phyloP scores from a whole-genome alignment of 35 echinoderm and acorn worm genomes.

The Antedon bifida region DNA sequence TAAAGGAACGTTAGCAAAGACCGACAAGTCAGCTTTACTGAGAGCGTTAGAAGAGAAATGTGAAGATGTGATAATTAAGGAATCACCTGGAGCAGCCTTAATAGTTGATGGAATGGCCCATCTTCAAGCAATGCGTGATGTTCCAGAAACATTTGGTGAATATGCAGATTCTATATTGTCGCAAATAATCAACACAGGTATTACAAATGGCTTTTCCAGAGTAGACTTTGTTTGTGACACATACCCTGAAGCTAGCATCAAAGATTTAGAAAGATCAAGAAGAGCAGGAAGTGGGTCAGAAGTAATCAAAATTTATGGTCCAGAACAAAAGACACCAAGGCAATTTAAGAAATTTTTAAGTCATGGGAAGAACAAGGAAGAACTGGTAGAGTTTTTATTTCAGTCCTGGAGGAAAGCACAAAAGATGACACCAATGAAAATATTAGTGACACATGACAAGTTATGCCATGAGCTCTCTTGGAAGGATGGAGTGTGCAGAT shows the following conservation, averaged over 20 bases:
- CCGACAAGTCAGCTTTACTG: slow-evolving; percentile 26
- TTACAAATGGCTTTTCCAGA: neutral
- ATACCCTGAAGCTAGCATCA: slow-evolving; percentile 12
- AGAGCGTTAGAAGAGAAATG: slow-evolving; percentile 6
- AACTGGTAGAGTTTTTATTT: slow-evolving; percentile 10
- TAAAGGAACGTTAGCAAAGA: neutral
- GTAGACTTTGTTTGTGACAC: slow-evolving; percentile 28
- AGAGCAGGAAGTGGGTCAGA: neutral
- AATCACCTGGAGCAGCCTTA: slow-evolving; percentile 11
- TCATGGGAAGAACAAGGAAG: slow-evolving; percentile 11
- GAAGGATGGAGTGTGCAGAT: too few relatives aligned
- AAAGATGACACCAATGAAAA: too few relatives aligned
- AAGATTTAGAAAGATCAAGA: slow-evolving; percentile 11
- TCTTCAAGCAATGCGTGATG: slow-evolving; percentile 6
- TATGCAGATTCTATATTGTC: slow-evolving; percentile 19
- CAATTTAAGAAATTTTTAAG: slow-evolving; percentile 27
- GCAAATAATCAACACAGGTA: slow-evolving; percentile 9
- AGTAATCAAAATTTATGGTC: neutral
- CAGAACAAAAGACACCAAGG: slow-evolving; percentile 1
- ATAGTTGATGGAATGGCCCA: slow-evolving; percentile 53
- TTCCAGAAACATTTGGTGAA: slow-evolving; percentile 35
- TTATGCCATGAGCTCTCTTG: too few relatives aligned
- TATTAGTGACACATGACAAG: too few relatives aligned
- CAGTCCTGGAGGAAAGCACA: slow-evolving; percentile 8
- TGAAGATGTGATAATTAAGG: neutral